These are phyloP conservation scores for Strix aluco DNA, from an alignment of 2,113 vertebrate species.

Conservation along the genomic window DNA sequence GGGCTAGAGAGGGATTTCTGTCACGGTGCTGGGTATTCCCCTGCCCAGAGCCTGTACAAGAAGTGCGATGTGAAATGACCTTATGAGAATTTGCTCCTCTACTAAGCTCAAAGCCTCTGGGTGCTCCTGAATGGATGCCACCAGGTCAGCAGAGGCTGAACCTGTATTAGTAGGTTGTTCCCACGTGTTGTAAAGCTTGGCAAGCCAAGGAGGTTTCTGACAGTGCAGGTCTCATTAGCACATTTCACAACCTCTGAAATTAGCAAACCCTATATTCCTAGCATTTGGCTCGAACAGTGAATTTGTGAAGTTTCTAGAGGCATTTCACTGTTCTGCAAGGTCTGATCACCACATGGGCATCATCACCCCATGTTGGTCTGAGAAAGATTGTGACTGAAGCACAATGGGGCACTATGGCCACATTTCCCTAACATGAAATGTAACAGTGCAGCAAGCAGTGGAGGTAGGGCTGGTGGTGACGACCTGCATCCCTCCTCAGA, in stretches of 20 bases:
- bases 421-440: fast-evolving
- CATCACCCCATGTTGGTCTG: fast-evolving
- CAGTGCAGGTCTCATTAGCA: background rate
- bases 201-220: background rate
- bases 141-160: background rate
- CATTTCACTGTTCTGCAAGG: background rate
- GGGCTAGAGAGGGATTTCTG: background rate
- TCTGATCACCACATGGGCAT: background rate
- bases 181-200: background rate
- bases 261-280: background rate
- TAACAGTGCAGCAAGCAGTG: background rate
- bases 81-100: background rate
- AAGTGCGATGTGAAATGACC: background rate
- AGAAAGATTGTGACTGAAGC: background rate
- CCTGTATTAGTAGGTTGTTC: background rate
- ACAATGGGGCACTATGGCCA: background rate
- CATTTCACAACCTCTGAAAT: background rate
- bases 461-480: background rate
- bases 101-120: background rate
- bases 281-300: background rate
- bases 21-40: background rate
- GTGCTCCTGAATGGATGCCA: background rate
- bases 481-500: background rate
- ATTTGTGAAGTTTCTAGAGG: background rate
- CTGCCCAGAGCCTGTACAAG: background rate